Percentiles rank a stretch among this genome's conserved stretches.
Evolutionary conservation across 2,113 vertebrate genomes (phyloP).

Genomic region (Geococcyx californianus): DNA sequence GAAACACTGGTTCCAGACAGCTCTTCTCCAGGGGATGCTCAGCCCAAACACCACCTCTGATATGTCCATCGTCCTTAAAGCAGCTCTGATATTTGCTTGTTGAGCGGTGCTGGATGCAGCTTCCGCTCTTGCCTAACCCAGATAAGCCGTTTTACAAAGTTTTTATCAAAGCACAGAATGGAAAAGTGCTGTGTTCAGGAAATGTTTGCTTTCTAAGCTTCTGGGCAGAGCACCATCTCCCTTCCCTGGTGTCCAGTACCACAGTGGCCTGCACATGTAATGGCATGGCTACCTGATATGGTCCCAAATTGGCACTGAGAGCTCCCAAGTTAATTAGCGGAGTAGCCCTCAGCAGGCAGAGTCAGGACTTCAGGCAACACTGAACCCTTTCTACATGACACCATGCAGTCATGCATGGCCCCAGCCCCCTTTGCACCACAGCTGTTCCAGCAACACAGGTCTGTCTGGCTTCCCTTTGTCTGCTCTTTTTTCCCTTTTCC

Average conservation of each 20-base stretch:
- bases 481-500: background rate
- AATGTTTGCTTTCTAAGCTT: background rate
- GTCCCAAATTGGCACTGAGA: background rate
- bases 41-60: background rate
- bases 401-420: background rate
- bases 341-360: background rate
- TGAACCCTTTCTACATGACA: background rate
- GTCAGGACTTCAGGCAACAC: background rate
- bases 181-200: background rate
- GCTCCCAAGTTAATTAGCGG: background rate
- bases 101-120: rapidly evolving
- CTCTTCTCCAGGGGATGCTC: background rate
- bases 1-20: background rate
- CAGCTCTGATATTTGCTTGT: background rate
- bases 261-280: rapidly evolving
- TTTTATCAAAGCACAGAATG: background rate
- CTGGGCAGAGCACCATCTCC: background rate
- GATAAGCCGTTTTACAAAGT: background rate
- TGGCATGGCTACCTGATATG: background rate
- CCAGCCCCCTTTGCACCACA: rapidly evolving
- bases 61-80: background rate
- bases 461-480: background rate
- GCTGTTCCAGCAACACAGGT: background rate
- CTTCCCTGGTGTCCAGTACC: background rate
- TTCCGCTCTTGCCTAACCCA: background rate